These are phyloP conservation scores for Microctenopoma stevenorrisi DNA, from an alignment of 2,797 vertebrate genomes.

Conservation along the genomic window DNA sequence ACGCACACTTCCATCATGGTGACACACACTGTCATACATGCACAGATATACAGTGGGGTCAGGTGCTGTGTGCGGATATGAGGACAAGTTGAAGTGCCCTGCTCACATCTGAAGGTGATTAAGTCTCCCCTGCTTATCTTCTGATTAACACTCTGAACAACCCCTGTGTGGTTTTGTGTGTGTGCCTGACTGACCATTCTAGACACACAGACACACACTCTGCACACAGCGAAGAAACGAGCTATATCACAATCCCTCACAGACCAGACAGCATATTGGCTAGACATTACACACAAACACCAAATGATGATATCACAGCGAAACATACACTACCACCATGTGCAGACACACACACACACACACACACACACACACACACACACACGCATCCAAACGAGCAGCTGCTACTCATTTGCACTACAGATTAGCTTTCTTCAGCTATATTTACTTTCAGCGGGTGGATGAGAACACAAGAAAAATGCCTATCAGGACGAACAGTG, in stretches of 20 bases:
- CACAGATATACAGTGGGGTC: conserved; percentile 53
- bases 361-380: conserved; percentile 7
- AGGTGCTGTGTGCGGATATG: conserved; percentile 71
- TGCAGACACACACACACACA: neutral
- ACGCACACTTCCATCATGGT: conserved; percentile 46
- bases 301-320: conserved; percentile 72
- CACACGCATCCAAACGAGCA: conserved; percentile 50
- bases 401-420: conserved; percentile 77
- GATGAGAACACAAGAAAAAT: conserved; percentile 50
- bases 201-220: conserved; percentile 28
- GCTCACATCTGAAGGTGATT: conserved; percentile 82
- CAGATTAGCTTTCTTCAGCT: conserved; percentile 69
- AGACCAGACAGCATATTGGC: conserved; percentile 74
- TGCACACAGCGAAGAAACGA: conserved; percentile 45
- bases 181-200: conserved; percentile 57
- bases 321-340: conserved; percentile 65
- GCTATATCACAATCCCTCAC: conserved; percentile 70
- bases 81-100: conserved; percentile 79
- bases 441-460: conserved; percentile 63
- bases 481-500: conserved; percentile 46
- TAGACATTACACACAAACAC: conserved; percentile 72
- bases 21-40: conserved; percentile 23
- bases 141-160: conserved; percentile 77
- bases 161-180: conserved; percentile 41
- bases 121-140: conserved; percentile 83